phyloP scores from a whole-genome alignment of 2,797 vertebrate species.

The Eurystomus glaucurus region DNA sequence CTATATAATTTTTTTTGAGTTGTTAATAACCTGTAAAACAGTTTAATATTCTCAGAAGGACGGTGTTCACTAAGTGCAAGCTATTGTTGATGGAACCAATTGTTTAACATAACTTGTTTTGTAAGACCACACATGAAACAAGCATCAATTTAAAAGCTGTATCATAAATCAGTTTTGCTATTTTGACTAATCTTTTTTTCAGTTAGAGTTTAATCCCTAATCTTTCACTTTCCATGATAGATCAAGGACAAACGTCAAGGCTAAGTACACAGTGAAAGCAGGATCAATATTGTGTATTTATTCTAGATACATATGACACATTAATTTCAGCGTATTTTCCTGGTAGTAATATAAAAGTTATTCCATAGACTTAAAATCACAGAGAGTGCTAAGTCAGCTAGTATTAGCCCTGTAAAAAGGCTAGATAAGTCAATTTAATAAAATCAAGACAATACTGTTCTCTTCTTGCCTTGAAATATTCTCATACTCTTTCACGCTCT shows the following conservation, averaged over 20 bases:
- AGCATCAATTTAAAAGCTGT: not conserved
- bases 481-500: not conserved
- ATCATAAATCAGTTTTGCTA: not conserved
- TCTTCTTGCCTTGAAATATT: not conserved
- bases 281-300: slow-evolving; percentile 60
- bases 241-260: slow-evolving; percentile 78
- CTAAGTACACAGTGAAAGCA: slow-evolving; percentile 58
- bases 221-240: slow-evolving; percentile 65
- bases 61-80: not conserved
- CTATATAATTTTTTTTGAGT: not conserved
- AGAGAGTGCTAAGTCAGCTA: not conserved
- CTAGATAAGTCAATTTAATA: not conserved
- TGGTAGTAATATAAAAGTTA: slow-evolving; percentile 27
- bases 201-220: slow-evolving; percentile 69
- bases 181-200: slow-evolving; percentile 24
- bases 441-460: not conserved
- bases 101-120: not conserved
- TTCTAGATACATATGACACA: slow-evolving; percentile 11
- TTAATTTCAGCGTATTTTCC: slow-evolving; percentile 56
- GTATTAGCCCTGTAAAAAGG: not conserved
- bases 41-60: not conserved
- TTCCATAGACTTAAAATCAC: not conserved
- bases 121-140: slow-evolving; percentile 4
- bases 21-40: not conserved
- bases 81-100: not conserved